These are phyloP conservation scores for Grallaria varia DNA, from an alignment of 2,113 vertebrate genomes.

Conservation along the genomic window DNA sequence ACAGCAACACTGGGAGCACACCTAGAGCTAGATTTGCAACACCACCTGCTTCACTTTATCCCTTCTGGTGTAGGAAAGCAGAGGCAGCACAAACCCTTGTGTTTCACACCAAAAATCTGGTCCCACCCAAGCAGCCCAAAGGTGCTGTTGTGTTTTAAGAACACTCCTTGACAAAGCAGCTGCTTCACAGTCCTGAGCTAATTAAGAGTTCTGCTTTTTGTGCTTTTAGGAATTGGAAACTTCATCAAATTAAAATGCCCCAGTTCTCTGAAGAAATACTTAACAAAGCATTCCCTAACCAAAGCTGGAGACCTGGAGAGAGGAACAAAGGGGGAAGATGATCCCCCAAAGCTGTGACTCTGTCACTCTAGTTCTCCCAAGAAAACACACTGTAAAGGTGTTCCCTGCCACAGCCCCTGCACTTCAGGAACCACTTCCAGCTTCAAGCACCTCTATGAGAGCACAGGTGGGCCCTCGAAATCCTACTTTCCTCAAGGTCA, in stretches of 20 bases:
- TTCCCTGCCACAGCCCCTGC: neutral
- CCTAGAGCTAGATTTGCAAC: neutral
- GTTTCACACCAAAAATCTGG: neutral
- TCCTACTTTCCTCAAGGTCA: neutral
- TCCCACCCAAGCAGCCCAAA: neutral
- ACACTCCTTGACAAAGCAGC: neutral
- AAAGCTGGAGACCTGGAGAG: neutral
- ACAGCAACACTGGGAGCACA: neutral
- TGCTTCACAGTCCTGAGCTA: neutral
- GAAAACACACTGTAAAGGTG: neutral
- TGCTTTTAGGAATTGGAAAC: neutral
- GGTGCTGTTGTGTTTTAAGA: neutral
- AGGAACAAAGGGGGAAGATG: neutral
- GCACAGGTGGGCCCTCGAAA: neutral
- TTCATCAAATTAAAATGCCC: neutral
- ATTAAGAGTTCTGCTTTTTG: neutral
- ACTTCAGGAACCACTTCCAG: neutral
- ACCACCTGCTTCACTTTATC: neutral
- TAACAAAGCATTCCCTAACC: neutral
- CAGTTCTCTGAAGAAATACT: neutral
- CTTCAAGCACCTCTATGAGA: neutral
- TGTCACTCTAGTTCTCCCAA: neutral
- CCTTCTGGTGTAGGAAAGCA: neutral
- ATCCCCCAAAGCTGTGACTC: fast-evolving
- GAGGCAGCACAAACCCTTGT: neutral